Percentiles rank a stretch among this genome's conserved stretches.
Conservation (phyloP, 2,888 invertebrate species). For the Epistrophe grossulariae region DNA sequence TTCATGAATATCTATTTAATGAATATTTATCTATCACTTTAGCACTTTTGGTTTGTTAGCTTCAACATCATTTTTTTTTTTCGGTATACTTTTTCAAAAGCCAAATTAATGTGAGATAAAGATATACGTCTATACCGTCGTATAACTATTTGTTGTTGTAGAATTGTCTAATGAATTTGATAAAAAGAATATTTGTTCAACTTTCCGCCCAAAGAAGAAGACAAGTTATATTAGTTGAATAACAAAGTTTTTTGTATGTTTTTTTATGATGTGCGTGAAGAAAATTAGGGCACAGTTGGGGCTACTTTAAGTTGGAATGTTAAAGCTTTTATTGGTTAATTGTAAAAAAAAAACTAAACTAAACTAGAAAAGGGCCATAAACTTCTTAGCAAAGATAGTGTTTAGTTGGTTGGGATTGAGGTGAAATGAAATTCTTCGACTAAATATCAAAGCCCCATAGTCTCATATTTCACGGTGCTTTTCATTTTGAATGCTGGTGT, state of each 20-base stretch:
- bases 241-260: slow-evolving; percentile 1
- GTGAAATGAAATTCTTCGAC: slow-evolving; percentile 35
- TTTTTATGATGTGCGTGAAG: slow-evolving; percentile 65
- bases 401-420: neutral
- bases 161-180: slow-evolving; percentile 46
- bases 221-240: slow-evolving; percentile 52
- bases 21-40: slow-evolving; percentile 72
- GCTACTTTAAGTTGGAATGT: slow-evolving; percentile 42
- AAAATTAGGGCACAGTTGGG: slow-evolving; percentile 52
- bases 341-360: slow-evolving; percentile 14
- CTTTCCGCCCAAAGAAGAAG: slow-evolving; percentile 7
- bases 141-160: slow-evolving; percentile 23
- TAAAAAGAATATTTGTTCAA: slow-evolving; percentile 37
- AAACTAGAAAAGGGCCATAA: slow-evolving; percentile 30
- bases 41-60: slow-evolving; percentile 52
- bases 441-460: neutral
- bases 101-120: slow-evolving; percentile 2
- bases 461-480: slow-evolving; percentile 38
- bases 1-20: slow-evolving; percentile 70
- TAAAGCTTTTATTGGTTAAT: slow-evolving; percentile 55
- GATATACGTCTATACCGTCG: neutral
- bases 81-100: slow-evolving; percentile 17
- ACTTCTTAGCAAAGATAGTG: neutral
- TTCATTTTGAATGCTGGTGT: neutral
- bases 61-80: slow-evolving; percentile 12